Conservation (phyloP, 1,140 invertebrate species). For the Lutraria rhynchaena region DNA sequence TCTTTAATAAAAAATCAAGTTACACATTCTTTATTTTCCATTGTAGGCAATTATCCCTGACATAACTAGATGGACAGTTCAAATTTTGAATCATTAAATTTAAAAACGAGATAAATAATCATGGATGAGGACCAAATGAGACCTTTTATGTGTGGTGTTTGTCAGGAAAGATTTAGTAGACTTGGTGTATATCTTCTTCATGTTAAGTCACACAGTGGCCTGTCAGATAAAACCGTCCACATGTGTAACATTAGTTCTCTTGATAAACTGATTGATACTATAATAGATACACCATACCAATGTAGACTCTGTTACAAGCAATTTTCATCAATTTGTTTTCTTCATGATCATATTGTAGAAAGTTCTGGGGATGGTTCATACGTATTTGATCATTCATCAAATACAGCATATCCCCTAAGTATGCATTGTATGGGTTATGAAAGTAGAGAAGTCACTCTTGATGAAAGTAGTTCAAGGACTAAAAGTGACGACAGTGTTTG, state of each 20-base stretch:
- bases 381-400: constrained; percentile 16
- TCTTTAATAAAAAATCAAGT: too few relatives aligned
- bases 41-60: too few relatives aligned
- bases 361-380: constrained; percentile 13
- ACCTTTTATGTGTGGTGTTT: constrained; percentile 34
- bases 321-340: constrained; percentile 7
- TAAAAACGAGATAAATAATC: too few relatives aligned
- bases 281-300: background rate
- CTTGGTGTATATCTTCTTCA: background rate
- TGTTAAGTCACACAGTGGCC: background rate
- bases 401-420: constrained; percentile 17
- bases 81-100: too few relatives aligned
- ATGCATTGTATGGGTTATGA: constrained; percentile 1
- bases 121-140: background rate
- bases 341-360: constrained; percentile 16
- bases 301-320: background rate
- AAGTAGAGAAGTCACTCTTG: background rate
- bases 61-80: too few relatives aligned
- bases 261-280: background rate
- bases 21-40: too few relatives aligned
- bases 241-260: background rate
- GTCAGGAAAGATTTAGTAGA: background rate
- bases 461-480: background rate
- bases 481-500: too few relatives aligned
- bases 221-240: background rate